Evolutionary conservation across 2,797 vertebrate genomes (phyloP), one percentile per base, ranked within the genome.

Genomic region (Tauraco hartlaubi): DNA sequence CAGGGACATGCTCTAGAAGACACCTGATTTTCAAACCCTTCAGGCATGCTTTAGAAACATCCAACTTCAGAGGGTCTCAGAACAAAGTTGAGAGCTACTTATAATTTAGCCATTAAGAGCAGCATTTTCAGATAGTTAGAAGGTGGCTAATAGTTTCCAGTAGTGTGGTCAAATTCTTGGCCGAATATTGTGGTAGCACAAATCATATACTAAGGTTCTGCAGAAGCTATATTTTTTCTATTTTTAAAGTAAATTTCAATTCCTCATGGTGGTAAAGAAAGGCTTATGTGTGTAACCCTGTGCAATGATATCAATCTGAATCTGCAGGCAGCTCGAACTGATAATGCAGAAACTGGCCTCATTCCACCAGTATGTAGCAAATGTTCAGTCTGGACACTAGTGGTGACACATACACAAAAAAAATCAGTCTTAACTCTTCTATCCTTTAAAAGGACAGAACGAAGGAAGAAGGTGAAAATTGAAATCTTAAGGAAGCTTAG

Each of bases 131-230:
- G 62, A 78, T 90, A 92, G 80, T 97, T 87, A 97, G 95, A 96
- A 97, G 92, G 95, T 97, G 92, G 92, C 90, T 96, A 90, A 96
- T 94, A 97, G 94, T 90, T 98, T 96, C 91, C 92, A 96, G 72
- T 56, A 96, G 79, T 59, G 92, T 87, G 87, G 95, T 96, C 77
- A 92, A 85, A 95, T 92, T 91, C 58, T 77, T 81, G 51, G 33
- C 69, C 63, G 39, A 69, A 2, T 85, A 17, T 37, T n/a, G 22
- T 59, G 39, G 35, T 90, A 86, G 62, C 59, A 54, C n/a, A 74
- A 35, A 52, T 86, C 35, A 43, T 67, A 44, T 39, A 41, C 41
- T 86, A 25, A 86, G 62, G 41, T 84, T 86, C 79, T 90, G 37
- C 76, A 93, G 74, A 94, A 90, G 44, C 63, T 79, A 2, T 78